Evolutionary conservation across 1,140 invertebrate species (phyloP), one percentile per base, ranked within the genome.

Genomic region (Drosophila triauraria): DNA sequence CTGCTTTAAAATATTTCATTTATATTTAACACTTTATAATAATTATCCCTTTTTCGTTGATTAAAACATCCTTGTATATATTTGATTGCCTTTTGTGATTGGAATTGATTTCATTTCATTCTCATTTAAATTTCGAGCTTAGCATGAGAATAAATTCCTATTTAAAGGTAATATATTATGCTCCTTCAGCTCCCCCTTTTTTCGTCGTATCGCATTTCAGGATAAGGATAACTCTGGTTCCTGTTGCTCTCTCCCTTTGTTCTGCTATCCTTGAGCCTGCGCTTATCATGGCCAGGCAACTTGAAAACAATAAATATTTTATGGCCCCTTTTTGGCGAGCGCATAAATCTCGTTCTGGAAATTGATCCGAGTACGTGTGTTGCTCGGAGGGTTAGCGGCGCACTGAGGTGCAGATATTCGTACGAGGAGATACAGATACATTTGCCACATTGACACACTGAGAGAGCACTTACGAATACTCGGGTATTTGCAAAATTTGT

Each of bases 251-350:
- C 53, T 56, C 30, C 27, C 51, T 54, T 47, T 51, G 48, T 56
- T 59, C 53, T 56, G 30, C 60, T 64, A 69, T 68, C 64, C 64
- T 43, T 51, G 43, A 32, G 32, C 43, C 43, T 38, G 54, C 50
- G 23, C 81, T 84, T 84, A 84, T 84, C 81, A 84, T 51, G 81
- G 53, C 77, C 78, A 63, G 67, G 78, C 56, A 85, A 81, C 78
- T 86, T 83, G 74, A 83, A 82, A 87, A 86, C 83, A 86, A 86
- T 86, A 88, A 86, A 86, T 86, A 86, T 87, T 88, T 86, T 86
- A 86, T 83, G 77, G 76, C 50, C 59, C 64, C 76, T 85, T 75
- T 82, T 83, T 80, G 71, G 83, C 54, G 59, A 68, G 53, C 71
- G 76, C 84, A 86, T 86, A 86, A 86, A 86, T 86, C 83, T 86